phyloP scores from a whole-genome alignment of 2,888 invertebrate genomes.

The Caenorhabditis sp. region DNA sequence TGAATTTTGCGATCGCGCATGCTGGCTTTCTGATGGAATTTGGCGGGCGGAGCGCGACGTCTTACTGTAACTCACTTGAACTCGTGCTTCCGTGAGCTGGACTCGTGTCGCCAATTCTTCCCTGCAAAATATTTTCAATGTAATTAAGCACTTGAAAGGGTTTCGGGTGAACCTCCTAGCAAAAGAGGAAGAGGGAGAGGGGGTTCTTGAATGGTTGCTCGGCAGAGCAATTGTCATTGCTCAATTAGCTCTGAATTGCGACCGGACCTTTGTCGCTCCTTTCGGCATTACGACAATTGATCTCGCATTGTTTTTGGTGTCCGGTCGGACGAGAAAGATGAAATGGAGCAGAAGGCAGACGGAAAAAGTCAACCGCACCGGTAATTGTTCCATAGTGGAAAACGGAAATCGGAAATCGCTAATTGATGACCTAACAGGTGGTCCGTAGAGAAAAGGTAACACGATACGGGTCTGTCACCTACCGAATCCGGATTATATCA shows the following conservation, averaged over 20 bases:
- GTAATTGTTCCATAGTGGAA: conserved; percentile 29
- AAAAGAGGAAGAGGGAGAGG: conserved; percentile 1
- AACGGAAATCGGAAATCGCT: too few species aligned
- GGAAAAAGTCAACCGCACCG: conserved; percentile 4
- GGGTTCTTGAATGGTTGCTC: conserved; percentile 40
- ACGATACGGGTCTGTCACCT: conserved; percentile 13
- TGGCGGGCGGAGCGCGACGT: too few species aligned
- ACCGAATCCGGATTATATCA: too few species aligned
- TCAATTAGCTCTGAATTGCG: conserved; percentile 61
- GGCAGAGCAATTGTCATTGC: conserved; percentile 55
- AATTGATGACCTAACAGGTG: conserved; percentile 57
- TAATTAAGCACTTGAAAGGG: conserved; percentile 52
- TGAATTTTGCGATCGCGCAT: too few species aligned
- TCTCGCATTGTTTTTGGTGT: conserved; percentile 46
- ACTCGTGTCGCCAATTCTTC: conserved; percentile 78
- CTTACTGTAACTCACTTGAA: conserved; percentile 71
- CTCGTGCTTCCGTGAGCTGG: conserved; percentile 79
- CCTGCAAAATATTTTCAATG: conserved; percentile 71
- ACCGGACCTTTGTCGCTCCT: conserved; percentile 43
- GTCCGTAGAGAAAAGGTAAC: conserved; percentile 2
- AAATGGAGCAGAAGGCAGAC: conserved; percentile 26
- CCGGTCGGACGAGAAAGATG: background rate
- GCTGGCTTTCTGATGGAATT: too few species aligned
- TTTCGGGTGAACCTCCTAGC: too few species aligned
- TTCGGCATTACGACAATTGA: conserved; percentile 53